Base-by-base conservation (phyloP, 92 coral and sea anemone genomes). In the Zoanthus sansibaricus region DNA sequence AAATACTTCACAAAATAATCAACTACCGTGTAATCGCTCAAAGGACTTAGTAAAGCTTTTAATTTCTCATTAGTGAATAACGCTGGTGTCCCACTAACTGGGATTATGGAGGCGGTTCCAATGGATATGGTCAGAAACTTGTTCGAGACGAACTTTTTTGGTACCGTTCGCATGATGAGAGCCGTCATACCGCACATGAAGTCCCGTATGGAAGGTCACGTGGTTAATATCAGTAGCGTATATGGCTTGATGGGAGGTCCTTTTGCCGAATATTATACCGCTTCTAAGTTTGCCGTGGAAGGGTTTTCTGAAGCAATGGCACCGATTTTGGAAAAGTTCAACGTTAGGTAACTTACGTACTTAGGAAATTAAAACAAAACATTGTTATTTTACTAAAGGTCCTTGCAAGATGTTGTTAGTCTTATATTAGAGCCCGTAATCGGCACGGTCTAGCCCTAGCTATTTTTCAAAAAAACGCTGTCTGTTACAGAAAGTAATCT, bases 101-200 rank as follows among this genome's bases (percentile, higher is more conserved):
- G 97, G 20, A 91, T 94, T 0, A 86, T 95, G 56, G 98, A 95
- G 67, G 78, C 89, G 56, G 92, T 92, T 3, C 90, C 93, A 14
- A 42, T 82, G 71, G 89, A 90, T 8, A 67, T 85, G 47, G 93
- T 87, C 15, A 89, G 87, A 66, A 80, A 92, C 79, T 79, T 92
- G 76, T 95, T 88, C 88, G 95, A 95, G 77, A 91, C 94, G 45
- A 95, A 95, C 91, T 94, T 92, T 71, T 91, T 94, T 83, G 98
- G 98, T 55, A 91, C 87, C 44, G 86, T 95, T 59, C 94, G 96
- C 56, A 75, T 88, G 45, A 92, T 92, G 73, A 93, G 93, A 56
- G 92, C 97, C 62, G 97, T 94, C 46, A 52, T 95, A 25, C 98
- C 98, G 1, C 90, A 91, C 68, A 95, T 95, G 98, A 95, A 95